Percentiles rank a stretch among this genome's conserved stretches.
Evolutionary conservation across 2,113 vertebrate species (phyloP).

Genomic region (Oreochromis tanganicae): DNA sequence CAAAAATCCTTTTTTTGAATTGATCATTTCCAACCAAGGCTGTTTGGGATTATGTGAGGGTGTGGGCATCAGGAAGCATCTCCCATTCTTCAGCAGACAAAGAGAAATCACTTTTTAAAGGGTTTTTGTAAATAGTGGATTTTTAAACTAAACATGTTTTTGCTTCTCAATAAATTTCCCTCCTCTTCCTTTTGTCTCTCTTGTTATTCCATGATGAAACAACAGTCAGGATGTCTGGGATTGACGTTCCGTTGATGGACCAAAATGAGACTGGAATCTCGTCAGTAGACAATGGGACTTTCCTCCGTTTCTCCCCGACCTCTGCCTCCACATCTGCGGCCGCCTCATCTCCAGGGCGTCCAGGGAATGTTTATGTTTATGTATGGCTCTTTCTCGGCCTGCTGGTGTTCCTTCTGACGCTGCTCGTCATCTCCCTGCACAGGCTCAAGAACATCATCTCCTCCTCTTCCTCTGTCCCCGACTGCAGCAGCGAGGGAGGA

Average conservation of each 20-base stretch:
- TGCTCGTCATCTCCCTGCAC: conserved; percentile 91
- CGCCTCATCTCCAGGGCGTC: conserved; percentile 67
- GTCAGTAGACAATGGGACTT: conserved; percentile 78
- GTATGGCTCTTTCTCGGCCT: conserved; percentile 95
- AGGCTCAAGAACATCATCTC: conserved; percentile 96
- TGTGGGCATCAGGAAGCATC: not conserved
- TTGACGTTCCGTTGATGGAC: conserved; percentile 53
- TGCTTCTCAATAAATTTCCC: not conserved
- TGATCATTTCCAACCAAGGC: not conserved
- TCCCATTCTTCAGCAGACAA: not conserved
- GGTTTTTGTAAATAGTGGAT: not conserved
- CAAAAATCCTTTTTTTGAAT: not conserved
- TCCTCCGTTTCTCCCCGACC: conserved; percentile 83
- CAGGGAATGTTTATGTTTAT: conserved; percentile 87
- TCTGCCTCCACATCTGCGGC: conserved; percentile 82
- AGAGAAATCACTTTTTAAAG: not conserved
- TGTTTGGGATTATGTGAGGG: not conserved
- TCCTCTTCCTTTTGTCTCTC: not conserved
- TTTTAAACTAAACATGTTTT: not conserved
- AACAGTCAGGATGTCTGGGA: conserved; percentile 59
- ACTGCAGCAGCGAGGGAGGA: conserved; percentile 86
- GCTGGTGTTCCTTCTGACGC: conserved; percentile 86
- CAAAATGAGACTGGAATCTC: conserved; percentile 54
- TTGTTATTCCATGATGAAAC: not conserved
- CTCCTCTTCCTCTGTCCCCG: conserved; percentile 87